Evolutionary conservation across 1,140 invertebrate species (phyloP).

Genomic region (Amyelois transitella): DNA sequence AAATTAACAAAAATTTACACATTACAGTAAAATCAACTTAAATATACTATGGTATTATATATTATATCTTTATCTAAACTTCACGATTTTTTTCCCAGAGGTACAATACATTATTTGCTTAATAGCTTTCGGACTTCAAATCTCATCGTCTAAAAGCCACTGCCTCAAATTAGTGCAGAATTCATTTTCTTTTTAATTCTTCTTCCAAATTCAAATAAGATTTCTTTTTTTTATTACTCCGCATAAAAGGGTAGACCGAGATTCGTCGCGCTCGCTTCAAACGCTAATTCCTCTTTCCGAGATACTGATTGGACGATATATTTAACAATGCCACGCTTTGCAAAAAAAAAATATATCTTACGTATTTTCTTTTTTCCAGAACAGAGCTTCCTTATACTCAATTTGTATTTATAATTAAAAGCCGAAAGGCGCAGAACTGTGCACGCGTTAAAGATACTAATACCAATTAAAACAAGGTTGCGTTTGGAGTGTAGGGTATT

Average conservation of each 20-base stretch:
- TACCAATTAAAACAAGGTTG: slow-evolving; percentile 54
- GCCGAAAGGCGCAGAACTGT: slow-evolving; percentile 28
- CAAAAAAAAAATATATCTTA: slow-evolving; percentile 67
- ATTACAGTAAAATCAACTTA: too few relatives aligned
- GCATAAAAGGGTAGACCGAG: slow-evolving; percentile 65
- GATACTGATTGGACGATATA: slow-evolving; percentile 72
- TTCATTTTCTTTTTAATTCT: slow-evolving; percentile 70
- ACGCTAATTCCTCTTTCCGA: slow-evolving; percentile 62
- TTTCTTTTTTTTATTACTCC: slow-evolving; percentile 60
- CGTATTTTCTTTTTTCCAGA: slow-evolving; percentile 52
- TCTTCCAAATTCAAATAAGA: slow-evolving; percentile 70
- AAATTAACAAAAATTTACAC: too few relatives aligned
- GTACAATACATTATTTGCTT: too few relatives aligned
- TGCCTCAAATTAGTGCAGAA: slow-evolving; percentile 64
- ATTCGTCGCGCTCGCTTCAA: slow-evolving; percentile 50
- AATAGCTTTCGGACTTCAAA: too few relatives aligned
- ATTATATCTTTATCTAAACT: too few relatives aligned
- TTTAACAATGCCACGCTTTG: slow-evolving; percentile 63
- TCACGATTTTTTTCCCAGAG: too few relatives aligned
- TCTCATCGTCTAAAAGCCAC: slow-evolving; percentile 11
- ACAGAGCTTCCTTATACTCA: slow-evolving; percentile 54
- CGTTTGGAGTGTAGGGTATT: slow-evolving; percentile 39
- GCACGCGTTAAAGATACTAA: slow-evolving; percentile 55
- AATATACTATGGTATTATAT: too few relatives aligned
- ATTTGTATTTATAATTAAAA: slow-evolving; percentile 31